Evolutionary conservation across 2,888 invertebrate species (phyloP).

Genomic region (Oegoconia quadripuncta): DNA sequence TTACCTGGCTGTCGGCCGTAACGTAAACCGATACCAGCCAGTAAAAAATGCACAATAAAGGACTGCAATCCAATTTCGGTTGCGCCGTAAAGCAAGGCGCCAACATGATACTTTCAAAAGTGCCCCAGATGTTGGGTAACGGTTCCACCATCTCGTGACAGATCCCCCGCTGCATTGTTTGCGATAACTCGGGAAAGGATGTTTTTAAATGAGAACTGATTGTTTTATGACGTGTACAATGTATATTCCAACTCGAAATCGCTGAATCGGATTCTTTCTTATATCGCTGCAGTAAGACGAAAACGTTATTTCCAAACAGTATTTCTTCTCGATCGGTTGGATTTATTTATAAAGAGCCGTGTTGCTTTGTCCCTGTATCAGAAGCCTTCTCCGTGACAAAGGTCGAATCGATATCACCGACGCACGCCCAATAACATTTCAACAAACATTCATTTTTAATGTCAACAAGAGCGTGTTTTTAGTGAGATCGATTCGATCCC

Average conservation of each 20-base stretch:
- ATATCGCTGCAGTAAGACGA: neutral
- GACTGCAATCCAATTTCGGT: constrained; percentile 58
- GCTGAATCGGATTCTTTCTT: neutral
- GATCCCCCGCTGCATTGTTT: constrained; percentile 50
- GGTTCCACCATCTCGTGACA: constrained; percentile 68
- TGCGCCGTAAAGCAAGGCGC: constrained; percentile 31
- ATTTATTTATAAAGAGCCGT: constrained; percentile 1
- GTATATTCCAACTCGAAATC: neutral
- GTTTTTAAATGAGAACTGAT: constrained; percentile 14
- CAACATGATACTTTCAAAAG: constrained; percentile 68
- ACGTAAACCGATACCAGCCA: constrained; percentile 30
- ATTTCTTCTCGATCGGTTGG: neutral
- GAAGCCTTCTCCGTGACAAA: constrained; percentile 11
- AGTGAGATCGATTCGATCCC: constrained; percentile 4
- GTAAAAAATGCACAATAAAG: constrained; percentile 45
- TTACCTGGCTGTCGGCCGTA: constrained; percentile 3
- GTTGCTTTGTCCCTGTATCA: constrained; percentile 4
- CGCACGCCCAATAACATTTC: constrained; percentile 11
- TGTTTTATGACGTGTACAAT: constrained; percentile 3
- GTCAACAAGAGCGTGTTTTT: constrained; percentile 11
- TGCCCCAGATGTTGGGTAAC: constrained; percentile 75
- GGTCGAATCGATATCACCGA: constrained; percentile 13
- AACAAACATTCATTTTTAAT: constrained; percentile 17
- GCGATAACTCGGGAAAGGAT: constrained; percentile 29
- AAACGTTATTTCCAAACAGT: neutral